phyloP scores from a whole-genome alignment of 2,797 vertebrate species.

The Hypotaenidia okinawae region DNA sequence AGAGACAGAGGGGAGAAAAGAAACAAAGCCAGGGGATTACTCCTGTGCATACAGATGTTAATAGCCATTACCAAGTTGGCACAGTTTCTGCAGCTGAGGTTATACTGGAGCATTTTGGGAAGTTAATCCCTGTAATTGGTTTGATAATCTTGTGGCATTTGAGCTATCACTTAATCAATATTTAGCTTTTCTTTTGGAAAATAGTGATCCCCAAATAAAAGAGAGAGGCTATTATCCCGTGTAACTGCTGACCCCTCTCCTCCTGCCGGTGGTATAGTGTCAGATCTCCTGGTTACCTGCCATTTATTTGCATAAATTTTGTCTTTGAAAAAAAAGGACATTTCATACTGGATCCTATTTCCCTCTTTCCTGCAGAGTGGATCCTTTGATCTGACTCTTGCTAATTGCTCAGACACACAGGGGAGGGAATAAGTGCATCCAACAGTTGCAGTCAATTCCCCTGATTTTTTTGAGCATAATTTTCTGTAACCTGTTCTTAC shows the following conservation, averaged over 20 bases:
- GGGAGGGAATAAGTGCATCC: neutral
- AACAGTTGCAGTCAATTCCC: conserved; percentile 13
- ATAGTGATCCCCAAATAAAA: neutral
- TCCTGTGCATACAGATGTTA: conserved; percentile 40
- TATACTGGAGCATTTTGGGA: conserved; percentile 38
- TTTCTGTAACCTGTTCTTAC: neutral
- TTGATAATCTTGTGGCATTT: conserved; percentile 60
- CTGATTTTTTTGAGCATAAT: neutral
- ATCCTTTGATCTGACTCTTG: conserved; percentile 40
- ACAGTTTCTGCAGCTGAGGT: conserved; percentile 49
- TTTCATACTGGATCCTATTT: neutral
- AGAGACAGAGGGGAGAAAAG: neutral
- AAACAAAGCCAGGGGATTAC: conserved; percentile 1
- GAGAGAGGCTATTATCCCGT: conserved; percentile 12
- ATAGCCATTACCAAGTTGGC: conserved; percentile 44
- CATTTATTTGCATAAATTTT: conserved; percentile 35
- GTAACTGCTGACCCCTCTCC: conserved; percentile 56
- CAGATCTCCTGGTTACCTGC: conserved; percentile 49
- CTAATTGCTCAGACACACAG: conserved; percentile 36
- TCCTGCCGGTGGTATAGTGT: conserved; percentile 65
- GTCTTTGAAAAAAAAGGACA: neutral
- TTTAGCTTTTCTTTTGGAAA: conserved; percentile 40
- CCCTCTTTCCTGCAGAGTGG: neutral
- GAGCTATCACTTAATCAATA: conserved; percentile 60
- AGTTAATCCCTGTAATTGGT: conserved; percentile 64